Evolutionary conservation across 2,888 invertebrate genomes (phyloP), one percentile per base, ranked within the genome.

Genomic region (Macroteleia sp.): DNA sequence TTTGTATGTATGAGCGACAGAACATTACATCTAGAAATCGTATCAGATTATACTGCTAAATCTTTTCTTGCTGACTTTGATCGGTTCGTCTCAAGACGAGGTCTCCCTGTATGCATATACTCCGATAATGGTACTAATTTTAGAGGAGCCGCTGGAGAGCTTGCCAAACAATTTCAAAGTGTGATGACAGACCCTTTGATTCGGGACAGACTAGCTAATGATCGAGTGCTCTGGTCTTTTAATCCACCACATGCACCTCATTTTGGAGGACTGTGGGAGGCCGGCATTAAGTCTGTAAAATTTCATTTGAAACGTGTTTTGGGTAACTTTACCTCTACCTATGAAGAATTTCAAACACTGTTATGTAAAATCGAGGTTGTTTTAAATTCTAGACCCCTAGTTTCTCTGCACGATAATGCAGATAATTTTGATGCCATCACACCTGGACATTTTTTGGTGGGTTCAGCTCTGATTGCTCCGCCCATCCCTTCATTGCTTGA

Each of bases 401-500:
- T 25, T 25, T 6, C 25, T 5, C 25, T 25, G 25, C 25, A 25
- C 6, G 25, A 48, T 32, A n/a, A 30, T 16, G 22, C 30, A 8
- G 28, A 25, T 10, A n/a, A 5, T 48, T 48, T 10, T 17, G 32
- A 28, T 8, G 25, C 19, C 14, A 28, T 48, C 4, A 48, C 48
- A 3, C 48, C 48, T 20, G 48, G 48, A 9, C 48, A 48, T 12
- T 28, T 48, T 28, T 17, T 48, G 28, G 30, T 28, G 4, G 48
- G 48, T 2, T 3, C 20, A 17, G 14, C 17, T n/a, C 8, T 48
- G 30, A n/a, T 2, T 1, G 14, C 28, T 9, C 30, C 32, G 6
- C 48, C 48, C 2, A 32, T 4, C 10, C 32, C 32, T 10, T 32
- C 32, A n/a, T 6, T 76, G 76, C 36, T 25, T 25, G 25, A 25